Conservation (phyloP, 2,113 vertebrate genomes). For the Ranitomeya variabilis region DNA sequence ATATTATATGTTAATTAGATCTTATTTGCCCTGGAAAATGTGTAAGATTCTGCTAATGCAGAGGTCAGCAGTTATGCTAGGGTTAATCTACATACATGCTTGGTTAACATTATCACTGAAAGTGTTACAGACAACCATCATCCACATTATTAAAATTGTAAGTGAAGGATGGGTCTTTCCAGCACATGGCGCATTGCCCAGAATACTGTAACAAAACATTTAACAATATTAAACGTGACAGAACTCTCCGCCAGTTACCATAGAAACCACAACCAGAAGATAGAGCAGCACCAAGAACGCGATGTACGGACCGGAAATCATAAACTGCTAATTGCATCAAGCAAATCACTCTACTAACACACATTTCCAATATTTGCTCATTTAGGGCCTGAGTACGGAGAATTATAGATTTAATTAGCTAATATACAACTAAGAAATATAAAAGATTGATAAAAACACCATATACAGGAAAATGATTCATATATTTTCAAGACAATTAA, state of each 20-base stretch:
- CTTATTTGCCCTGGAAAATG: not conserved
- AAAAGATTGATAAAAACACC: not conserved
- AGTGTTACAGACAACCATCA: conserved; percentile 27
- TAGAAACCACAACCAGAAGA: conserved; percentile 36
- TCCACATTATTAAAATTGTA: conserved; percentile 32
- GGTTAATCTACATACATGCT: conserved; percentile 16
- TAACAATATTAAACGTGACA: conserved; percentile 46
- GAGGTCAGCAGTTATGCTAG: not conserved
- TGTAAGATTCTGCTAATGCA: not conserved
- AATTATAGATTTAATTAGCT: conserved; percentile 13
- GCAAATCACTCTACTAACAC: not conserved
- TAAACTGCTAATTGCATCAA: not conserved
- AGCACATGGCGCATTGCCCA: conserved; percentile 39
- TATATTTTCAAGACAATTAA: not conserved
- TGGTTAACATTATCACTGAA: conserved; percentile 29
- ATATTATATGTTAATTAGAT: not conserved
- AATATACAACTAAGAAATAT: not conserved
- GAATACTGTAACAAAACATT: conserved; percentile 44
- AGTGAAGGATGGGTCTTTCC: conserved; percentile 43
- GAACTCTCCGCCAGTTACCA: conserved; percentile 27
- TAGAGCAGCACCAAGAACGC: not conserved
- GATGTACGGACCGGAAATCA: not conserved
- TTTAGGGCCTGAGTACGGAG: not conserved
- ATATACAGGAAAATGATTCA: not conserved
- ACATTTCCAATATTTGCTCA: not conserved